These are phyloP conservation scores for Megathymus violae DNA, from an alignment of 1,140 invertebrate genomes.

Conservation along the genomic window DNA sequence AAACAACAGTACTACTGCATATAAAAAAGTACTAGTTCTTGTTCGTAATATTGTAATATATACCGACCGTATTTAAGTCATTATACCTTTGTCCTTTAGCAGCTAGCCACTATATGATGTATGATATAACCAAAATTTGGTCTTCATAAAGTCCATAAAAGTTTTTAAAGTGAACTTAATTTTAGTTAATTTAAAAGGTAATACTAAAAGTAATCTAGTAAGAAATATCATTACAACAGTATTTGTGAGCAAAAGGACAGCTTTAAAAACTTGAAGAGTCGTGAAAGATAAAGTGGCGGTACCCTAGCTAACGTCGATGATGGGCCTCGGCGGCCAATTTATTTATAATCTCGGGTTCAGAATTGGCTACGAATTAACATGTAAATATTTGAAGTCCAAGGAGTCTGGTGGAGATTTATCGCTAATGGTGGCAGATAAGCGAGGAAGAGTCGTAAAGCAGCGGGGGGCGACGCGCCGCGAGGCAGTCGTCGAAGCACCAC, in stretches of 20 bases:
- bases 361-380: constrained; percentile 81
- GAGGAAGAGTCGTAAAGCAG: constrained; percentile 75
- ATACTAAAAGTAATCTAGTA: constrained; percentile 44
- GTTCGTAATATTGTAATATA: too few relatives aligned
- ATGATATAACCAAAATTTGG: too few relatives aligned
- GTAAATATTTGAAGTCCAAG: constrained; percentile 83
- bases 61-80: too few relatives aligned
- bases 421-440: constrained; percentile 76
- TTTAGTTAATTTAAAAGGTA: constrained; percentile 25
- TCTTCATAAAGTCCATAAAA: neutral
- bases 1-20: too few relatives aligned
- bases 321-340: constrained; percentile 70
- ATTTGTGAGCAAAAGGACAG: constrained; percentile 47
- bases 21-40: too few relatives aligned
- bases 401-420: constrained; percentile 78
- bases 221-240: constrained; percentile 54
- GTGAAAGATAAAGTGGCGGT: constrained; percentile 75
- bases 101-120: too few relatives aligned
- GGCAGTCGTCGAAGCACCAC: constrained; percentile 55
- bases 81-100: too few relatives aligned
- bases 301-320: constrained; percentile 52
- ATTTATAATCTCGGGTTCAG: constrained; percentile 80
- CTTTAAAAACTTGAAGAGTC: constrained; percentile 72
- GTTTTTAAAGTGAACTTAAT: neutral
- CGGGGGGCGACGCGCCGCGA: constrained; percentile 44